Percentiles rank a stretch among this genome's conserved stretches.
Evolutionary conservation across 2,797 vertebrate species (phyloP).

Genomic region (Gymnoscopelus braueri): DNA sequence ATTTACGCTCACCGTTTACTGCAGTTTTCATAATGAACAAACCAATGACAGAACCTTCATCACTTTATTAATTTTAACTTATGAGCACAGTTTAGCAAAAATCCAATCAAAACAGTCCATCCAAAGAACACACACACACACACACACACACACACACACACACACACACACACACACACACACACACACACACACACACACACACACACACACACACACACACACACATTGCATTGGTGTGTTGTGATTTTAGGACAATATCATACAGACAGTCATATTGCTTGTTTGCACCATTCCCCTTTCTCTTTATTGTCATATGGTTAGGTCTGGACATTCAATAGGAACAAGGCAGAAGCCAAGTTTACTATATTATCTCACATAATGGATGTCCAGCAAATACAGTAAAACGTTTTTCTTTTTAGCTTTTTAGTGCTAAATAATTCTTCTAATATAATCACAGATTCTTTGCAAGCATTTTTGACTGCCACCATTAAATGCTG

Average conservation of each 20-base stretch:
- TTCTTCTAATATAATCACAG: constrained; percentile 11
- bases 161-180: too few species aligned
- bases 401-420: constrained; percentile 13
- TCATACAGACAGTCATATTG: constrained; percentile 20
- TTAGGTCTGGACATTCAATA: background rate
- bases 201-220: background rate
- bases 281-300: background rate
- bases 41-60: constrained; percentile 10
- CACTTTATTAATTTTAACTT: constrained; percentile 61
- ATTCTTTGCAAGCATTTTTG: constrained; percentile 27
- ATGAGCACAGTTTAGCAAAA: constrained; percentile 41
- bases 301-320: constrained; percentile 38
- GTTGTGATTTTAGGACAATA: background rate
- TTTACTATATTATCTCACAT: background rate
- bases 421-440: background rate
- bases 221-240: constrained; percentile 1
- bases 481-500: constrained; percentile 30
- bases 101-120: constrained; percentile 28
- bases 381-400: constrained; percentile 16
- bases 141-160: background rate
- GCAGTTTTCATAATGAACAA: constrained; percentile 2
- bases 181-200: too few species aligned
- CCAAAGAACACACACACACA: constrained; percentile 6
- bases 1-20: background rate
- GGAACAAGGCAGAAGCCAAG: constrained; percentile 3